Percentiles rank a stretch among this genome's conserved stretches.
Evolutionary conservation across 1,140 invertebrate genomes (phyloP).

Genomic region (Ephestia elutella): DNA sequence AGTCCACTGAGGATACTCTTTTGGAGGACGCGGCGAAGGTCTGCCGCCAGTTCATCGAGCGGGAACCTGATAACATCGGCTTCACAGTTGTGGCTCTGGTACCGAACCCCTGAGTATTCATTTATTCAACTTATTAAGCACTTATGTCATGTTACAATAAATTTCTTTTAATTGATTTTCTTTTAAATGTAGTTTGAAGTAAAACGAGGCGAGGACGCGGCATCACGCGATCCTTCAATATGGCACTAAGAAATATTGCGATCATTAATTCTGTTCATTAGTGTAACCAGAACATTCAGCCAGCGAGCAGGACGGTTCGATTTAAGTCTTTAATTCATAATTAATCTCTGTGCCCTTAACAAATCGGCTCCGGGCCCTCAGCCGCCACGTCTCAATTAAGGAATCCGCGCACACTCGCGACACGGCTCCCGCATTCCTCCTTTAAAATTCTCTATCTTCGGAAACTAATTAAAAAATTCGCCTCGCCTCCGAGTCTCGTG

Average conservation of each 20-base stretch:
- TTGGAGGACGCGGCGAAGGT: slow-evolving; percentile 84
- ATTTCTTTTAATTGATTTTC: neutral
- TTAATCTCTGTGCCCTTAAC: slow-evolving; percentile 48
- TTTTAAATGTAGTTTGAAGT: neutral
- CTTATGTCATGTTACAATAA: neutral
- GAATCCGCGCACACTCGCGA: slow-evolving; percentile 53
- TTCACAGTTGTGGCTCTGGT: slow-evolving; percentile 88
- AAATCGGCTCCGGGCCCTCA: slow-evolving; percentile 41
- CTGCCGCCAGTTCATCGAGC: slow-evolving; percentile 86
- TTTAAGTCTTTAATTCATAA: slow-evolving; percentile 49
- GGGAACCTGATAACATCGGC: slow-evolving; percentile 86
- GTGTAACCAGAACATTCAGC: slow-evolving; percentile 27
- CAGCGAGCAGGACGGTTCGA: slow-evolving; percentile 26
- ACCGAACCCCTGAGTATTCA: slow-evolving; percentile 78
- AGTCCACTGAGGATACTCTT: slow-evolving; percentile 79
- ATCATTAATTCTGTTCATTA: slow-evolving; percentile 46
- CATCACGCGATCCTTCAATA: slow-evolving; percentile 38
- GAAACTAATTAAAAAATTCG: slow-evolving; percentile 75
- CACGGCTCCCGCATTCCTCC: slow-evolving; percentile 61
- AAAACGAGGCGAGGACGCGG: slow-evolving; percentile 7
- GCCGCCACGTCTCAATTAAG: slow-evolving; percentile 62
- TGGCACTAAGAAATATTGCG: slow-evolving; percentile 33
- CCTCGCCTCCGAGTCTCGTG: slow-evolving; percentile 60
- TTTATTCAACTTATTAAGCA: neutral
- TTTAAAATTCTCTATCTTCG: slow-evolving; percentile 69